Conservation (phyloP, 2,888 invertebrate genomes). For the Eristalis tenax region DNA sequence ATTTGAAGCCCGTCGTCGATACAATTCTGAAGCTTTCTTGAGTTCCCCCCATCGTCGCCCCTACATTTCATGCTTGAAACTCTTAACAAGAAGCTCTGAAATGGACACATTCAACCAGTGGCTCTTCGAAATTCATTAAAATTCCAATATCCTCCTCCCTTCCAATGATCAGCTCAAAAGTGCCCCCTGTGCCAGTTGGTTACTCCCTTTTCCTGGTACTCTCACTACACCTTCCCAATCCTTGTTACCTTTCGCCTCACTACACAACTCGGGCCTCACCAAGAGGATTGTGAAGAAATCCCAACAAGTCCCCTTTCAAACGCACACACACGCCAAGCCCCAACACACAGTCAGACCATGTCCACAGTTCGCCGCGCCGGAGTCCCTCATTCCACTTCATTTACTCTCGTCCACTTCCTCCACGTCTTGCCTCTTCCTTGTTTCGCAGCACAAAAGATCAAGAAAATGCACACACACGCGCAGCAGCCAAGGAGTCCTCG, state of each 20-base stretch:
- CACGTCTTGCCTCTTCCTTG: constrained; percentile 3
- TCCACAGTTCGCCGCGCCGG: neutral
- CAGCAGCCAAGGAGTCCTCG: constrained; percentile 28
- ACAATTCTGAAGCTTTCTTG: too few relatives aligned
- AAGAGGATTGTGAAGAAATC: neutral
- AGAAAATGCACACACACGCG: neutral
- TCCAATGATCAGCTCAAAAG: neutral
- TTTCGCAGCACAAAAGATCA: constrained; percentile 44
- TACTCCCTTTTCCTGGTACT: neutral
- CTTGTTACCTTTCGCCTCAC: neutral
- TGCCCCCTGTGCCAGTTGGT: neutral
- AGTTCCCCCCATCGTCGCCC: too few relatives aligned
- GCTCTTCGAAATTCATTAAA: too few relatives aligned
- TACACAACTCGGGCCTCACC: neutral
- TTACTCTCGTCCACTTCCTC: constrained; percentile 7
- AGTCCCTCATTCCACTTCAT: constrained; percentile 32
- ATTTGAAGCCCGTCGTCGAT: too few relatives aligned
- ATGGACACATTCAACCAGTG: too few relatives aligned
- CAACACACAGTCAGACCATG: neutral
- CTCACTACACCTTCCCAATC: neutral
- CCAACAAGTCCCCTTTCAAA: neutral
- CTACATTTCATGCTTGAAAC: too few relatives aligned
- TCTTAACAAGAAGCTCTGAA: too few relatives aligned
- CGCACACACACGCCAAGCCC: neutral
- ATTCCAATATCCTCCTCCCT: too few relatives aligned